Evolutionary conservation across 1,140 invertebrate genomes (phyloP).

Genomic region (Rhopalosiphum padi): DNA sequence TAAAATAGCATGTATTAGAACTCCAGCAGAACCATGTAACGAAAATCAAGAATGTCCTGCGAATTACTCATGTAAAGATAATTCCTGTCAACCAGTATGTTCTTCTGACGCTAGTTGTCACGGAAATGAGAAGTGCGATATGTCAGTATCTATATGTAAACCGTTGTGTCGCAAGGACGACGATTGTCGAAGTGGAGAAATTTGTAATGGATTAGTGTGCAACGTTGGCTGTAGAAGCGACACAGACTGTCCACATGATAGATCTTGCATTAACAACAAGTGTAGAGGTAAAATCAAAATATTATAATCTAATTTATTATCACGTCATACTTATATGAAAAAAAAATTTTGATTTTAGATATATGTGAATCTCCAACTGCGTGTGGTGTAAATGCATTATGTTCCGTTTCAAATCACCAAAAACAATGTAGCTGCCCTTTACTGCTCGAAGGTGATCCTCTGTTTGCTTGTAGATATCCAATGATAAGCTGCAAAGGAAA

Average conservation of each 20-base stretch:
- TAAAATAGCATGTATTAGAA: constrained; percentile 68
- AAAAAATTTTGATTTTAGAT: constrained; percentile 64
- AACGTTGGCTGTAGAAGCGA: constrained; percentile 81
- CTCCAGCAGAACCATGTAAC: constrained; percentile 68
- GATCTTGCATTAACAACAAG: constrained; percentile 77
- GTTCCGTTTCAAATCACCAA: constrained; percentile 73
- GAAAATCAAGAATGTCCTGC: constrained; percentile 75
- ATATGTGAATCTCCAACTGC: constrained; percentile 76
- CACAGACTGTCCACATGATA: constrained; percentile 73
- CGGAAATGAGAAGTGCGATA: constrained; percentile 73
- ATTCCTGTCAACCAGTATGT: constrained; percentile 78
- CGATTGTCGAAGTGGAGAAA: constrained; percentile 82
- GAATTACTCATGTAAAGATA: constrained; percentile 75
- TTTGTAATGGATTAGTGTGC: constrained; percentile 82
- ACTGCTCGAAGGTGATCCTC: constrained; percentile 77
- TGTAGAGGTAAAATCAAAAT: constrained; percentile 67
- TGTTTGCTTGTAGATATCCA: constrained; percentile 77
- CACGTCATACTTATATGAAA: background rate
- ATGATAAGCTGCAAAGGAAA: constrained; percentile 70
- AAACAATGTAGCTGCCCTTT: constrained; percentile 77
- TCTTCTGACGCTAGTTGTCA: constrained; percentile 77
- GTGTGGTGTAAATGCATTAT: constrained; percentile 85
- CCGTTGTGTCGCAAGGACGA: constrained; percentile 77
- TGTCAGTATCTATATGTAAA: constrained; percentile 69
- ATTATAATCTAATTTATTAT: background rate